phyloP scores from a whole-genome alignment of 2,797 vertebrate species.

The Paedocypris micromegethes region DNA sequence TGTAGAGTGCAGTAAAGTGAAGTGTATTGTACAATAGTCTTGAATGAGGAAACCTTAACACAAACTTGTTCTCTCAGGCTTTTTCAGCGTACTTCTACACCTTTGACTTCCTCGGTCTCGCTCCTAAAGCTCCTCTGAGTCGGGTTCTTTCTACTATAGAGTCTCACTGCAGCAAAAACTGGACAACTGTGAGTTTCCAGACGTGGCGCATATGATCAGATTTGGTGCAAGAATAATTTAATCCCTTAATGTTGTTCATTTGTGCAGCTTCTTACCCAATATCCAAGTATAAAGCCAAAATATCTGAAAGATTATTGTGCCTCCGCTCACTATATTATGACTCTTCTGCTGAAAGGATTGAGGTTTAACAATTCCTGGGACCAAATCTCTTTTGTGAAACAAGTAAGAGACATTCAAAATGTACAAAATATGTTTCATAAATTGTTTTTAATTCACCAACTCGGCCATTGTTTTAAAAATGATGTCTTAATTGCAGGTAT shows the following conservation, averaged over 20 bases:
- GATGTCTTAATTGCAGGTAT: slow-evolving; percentile 57
- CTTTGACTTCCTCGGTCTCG: slow-evolving; percentile 55
- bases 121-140: slow-evolving; percentile 44
- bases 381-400: slow-evolving; percentile 65
- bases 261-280: slow-evolving; percentile 23
- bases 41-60: no score
- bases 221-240: neutral
- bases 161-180: slow-evolving; percentile 49
- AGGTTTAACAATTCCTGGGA: slow-evolving; percentile 67
- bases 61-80: slow-evolving; percentile 39
- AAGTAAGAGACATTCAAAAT: slow-evolving; percentile 58
- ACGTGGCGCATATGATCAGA: no score
- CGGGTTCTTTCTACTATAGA: slow-evolving; percentile 45
- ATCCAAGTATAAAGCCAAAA: slow-evolving; percentile 43
- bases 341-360: slow-evolving; percentile 64
- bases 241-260: neutral
- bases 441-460: no score
- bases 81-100: slow-evolving; percentile 57
- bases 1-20: no score
- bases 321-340: slow-evolving; percentile 64
- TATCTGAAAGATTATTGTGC: slow-evolving; percentile 66
- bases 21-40: no score
- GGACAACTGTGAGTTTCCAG: slow-evolving; percentile 46
- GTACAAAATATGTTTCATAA: no score
- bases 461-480: neutral